phyloP scores from a whole-genome alignment of 2,113 vertebrate genomes.

The Hydropotes inermis region DNA sequence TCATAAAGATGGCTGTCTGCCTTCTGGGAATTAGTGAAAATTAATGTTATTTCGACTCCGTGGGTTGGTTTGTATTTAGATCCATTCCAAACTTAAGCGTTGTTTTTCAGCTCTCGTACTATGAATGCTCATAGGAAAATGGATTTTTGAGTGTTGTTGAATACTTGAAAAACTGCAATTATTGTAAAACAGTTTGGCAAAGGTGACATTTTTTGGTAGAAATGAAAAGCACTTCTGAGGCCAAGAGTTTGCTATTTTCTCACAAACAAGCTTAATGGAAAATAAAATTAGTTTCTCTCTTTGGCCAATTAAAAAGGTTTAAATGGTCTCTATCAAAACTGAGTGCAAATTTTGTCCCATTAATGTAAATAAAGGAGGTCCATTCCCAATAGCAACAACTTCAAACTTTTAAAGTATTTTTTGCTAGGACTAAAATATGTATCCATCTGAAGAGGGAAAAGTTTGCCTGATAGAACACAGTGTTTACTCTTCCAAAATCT shows the following conservation, averaged over 20 bases:
- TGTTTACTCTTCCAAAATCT: background rate
- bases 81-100: constrained; percentile 63
- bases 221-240: constrained; percentile 65
- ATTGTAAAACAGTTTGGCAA: constrained; percentile 48
- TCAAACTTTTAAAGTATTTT: constrained; percentile 15
- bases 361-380: background rate
- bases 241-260: constrained; percentile 61
- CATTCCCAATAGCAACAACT: background rate
- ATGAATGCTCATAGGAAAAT: constrained; percentile 65
- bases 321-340: background rate
- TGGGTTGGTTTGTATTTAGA: constrained; percentile 49
- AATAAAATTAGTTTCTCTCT: constrained; percentile 60
- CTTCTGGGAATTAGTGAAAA: constrained; percentile 66
- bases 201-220: constrained; percentile 32
- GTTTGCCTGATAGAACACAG: background rate
- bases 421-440: background rate
- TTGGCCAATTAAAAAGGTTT: constrained; percentile 47
- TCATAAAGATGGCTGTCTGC: constrained; percentile 29
- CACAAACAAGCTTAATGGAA: constrained; percentile 66
- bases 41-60: constrained; percentile 21
- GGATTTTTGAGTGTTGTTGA: constrained; percentile 69
- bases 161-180: constrained; percentile 60
- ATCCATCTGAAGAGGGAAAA: background rate
- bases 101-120: constrained; percentile 74
- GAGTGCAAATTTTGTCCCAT: constrained; percentile 16